phyloP scores from a whole-genome alignment of 1,140 invertebrate species.

The Zelostemma sp. region DNA sequence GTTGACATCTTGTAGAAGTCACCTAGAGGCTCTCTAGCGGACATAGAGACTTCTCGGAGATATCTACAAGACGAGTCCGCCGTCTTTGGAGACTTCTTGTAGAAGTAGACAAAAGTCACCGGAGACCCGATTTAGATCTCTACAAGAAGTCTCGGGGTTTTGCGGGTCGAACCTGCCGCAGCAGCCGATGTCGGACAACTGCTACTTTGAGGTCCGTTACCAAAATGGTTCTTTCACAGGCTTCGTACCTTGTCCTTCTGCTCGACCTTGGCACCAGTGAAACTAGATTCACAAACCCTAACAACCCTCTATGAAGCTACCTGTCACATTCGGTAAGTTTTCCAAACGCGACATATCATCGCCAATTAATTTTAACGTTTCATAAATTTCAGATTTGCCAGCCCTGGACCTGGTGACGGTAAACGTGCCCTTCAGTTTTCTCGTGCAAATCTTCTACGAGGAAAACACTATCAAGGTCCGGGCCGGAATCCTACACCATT shows the following conservation, averaged over 20 bases:
- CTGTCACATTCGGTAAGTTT: slow-evolving; percentile 63
- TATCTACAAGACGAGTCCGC: too few species aligned
- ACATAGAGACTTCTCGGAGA: too few species aligned
- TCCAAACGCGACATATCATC: too few species aligned
- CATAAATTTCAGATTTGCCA: slow-evolving; percentile 75
- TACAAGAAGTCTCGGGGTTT: too few species aligned
- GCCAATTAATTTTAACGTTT: too few species aligned
- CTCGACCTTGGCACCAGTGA: slow-evolving; percentile 52
- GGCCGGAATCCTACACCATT: slow-evolving; percentile 82
- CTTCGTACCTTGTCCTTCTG: slow-evolving; percentile 76
- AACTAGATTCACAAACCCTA: slow-evolving; percentile 20
- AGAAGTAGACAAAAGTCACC: too few species aligned
- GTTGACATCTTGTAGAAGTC: too few species aligned
- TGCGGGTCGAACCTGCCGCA: too few species aligned
- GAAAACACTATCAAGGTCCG: slow-evolving; percentile 77
- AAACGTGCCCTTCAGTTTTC: slow-evolving; percentile 73
- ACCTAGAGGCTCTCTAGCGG: too few species aligned
- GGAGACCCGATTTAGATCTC: too few species aligned
- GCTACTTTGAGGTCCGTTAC: slow-evolving; percentile 75
- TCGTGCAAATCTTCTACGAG: slow-evolving; percentile 78
- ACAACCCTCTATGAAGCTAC: slow-evolving; percentile 32
- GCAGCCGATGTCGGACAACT: too few species aligned
- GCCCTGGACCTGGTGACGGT: slow-evolving; percentile 79
- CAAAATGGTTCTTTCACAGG: slow-evolving; percentile 70
- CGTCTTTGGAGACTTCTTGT: too few species aligned